Base-by-base conservation (phyloP, 2,113 vertebrate species). In the Misgurnus anguillicaudatus region DNA sequence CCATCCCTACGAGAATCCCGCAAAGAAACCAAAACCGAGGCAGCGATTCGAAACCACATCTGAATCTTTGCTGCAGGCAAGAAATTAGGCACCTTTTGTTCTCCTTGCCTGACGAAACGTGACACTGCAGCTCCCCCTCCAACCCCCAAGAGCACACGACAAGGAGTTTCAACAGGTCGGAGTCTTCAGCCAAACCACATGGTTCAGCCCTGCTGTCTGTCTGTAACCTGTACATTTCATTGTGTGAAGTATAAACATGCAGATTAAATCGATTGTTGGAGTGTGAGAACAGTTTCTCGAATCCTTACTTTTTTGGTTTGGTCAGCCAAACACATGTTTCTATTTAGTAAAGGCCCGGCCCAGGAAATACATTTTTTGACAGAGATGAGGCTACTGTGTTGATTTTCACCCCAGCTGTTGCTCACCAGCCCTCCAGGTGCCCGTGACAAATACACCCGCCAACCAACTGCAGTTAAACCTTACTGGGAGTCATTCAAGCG, bases 401-500 rank as follows among this genome's bases (percentile, higher is more conserved):
- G 83, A 86, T 85, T 84, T 85, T 67, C 86, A 87, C 72, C 79
- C 57, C 87, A 90, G 89, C 88, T 86, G 87, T 83, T 87, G 67
- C 42, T 83, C 75, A 82, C 82, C 58, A 73, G 79, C 85, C 76
- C 82, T 82, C 71, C 83, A 83, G 85, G 87, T 90, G 89, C 89
- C 86, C 84, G 83, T 85, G 84, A 89, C 86, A 83, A 66, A 87
- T 83, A 79, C 83, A 83, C 38, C 72, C 79, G 76, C 80, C 75
- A 31, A 80, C 88, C 85, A 83, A 84, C 80, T 81, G 60, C 85
- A 81, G 81, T 83, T 86, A 85, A 86, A 80, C 84, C 88, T 90
- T 83, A 90, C 72, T 75, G 83, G 84, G 84, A 88, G 84, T 88
- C 84, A 66, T 77, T 82, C 68, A 75, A 78, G 85, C 77, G 53